Conservation (phyloP, 2,888 invertebrate species). For the Litoditis marina region DNA sequence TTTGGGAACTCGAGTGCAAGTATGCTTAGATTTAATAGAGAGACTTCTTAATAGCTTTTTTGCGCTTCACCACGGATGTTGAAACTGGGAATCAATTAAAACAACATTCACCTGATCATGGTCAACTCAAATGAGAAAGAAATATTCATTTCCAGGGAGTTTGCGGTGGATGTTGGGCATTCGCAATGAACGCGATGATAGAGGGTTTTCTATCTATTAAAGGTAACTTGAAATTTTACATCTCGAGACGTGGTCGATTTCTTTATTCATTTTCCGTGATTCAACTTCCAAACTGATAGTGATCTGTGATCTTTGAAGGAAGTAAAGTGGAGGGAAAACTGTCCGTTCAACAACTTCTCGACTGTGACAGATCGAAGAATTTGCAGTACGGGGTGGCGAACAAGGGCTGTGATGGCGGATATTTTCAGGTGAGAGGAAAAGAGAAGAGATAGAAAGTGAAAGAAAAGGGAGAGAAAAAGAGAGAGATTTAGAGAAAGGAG, state of each 20-base stretch:
- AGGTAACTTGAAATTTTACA: neutral
- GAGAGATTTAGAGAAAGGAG: neutral
- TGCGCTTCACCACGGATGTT: no score
- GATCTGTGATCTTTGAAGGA: no score
- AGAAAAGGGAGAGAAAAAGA: no score
- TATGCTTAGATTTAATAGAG: no score
- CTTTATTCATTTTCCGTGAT: neutral
- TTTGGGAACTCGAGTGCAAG: no score
- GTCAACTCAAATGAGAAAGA: neutral
- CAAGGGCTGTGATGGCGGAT: constrained; percentile 80
- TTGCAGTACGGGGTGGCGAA: constrained; percentile 60
- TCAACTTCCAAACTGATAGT: no score
- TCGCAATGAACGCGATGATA: constrained; percentile 66
- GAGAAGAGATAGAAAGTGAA: neutral
- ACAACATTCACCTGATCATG: no score
- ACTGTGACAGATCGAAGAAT: constrained; percentile 26
- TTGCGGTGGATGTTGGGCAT: constrained; percentile 88
- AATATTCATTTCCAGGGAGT: constrained; percentile 63
- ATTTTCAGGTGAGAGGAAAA: constrained; percentile 66
- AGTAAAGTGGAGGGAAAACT: neutral
- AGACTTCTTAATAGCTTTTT: no score
- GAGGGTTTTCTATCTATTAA: constrained; percentile 28
- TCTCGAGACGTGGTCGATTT: neutral
- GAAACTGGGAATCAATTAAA: no score
- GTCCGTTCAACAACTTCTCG: constrained; percentile 33